Evolutionary conservation across 2,888 invertebrate species (phyloP).

Genomic region (Campoplex nolae): DNA sequence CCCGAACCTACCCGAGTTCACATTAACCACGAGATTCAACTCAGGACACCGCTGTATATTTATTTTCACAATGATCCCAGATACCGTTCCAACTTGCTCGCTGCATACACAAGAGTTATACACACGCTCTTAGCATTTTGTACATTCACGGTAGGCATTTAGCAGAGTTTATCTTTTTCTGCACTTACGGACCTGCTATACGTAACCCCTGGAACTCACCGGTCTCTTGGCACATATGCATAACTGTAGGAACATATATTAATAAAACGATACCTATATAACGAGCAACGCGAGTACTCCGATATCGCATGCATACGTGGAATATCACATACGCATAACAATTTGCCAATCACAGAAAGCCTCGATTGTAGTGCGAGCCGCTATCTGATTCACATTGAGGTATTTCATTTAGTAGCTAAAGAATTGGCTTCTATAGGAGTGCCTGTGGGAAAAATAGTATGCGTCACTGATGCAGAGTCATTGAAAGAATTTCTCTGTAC

Average conservation of each 20-base stretch:
- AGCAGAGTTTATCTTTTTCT: conserved; percentile 14
- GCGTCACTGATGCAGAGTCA: conserved; percentile 53
- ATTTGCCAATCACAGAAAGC: conserved; percentile 79
- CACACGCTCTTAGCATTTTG: background rate
- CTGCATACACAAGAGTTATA: background rate
- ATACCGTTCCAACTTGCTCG: background rate
- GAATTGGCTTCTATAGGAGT: conserved; percentile 53
- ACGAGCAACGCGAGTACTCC: background rate
- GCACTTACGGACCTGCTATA: conserved; percentile 20
- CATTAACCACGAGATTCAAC: background rate
- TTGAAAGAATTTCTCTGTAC: conserved; percentile 32
- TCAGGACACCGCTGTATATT: background rate
- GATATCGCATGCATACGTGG: conserved; percentile 61
- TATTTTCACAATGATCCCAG: conserved; percentile 2
- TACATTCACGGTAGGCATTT: background rate
- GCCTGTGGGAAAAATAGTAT: conserved; percentile 78
- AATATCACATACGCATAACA: conserved; percentile 72
- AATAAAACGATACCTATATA: background rate
- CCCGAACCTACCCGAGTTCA: background rate
- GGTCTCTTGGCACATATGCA: background rate
- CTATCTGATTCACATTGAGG: conserved; percentile 76
- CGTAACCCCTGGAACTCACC: background rate
- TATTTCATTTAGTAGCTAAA: conserved; percentile 36
- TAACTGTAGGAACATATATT: conserved; percentile 2
- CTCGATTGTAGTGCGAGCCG: conserved; percentile 79